phyloP scores from a whole-genome alignment of 2,113 vertebrate species.

The Synchiropus splendidus region DNA sequence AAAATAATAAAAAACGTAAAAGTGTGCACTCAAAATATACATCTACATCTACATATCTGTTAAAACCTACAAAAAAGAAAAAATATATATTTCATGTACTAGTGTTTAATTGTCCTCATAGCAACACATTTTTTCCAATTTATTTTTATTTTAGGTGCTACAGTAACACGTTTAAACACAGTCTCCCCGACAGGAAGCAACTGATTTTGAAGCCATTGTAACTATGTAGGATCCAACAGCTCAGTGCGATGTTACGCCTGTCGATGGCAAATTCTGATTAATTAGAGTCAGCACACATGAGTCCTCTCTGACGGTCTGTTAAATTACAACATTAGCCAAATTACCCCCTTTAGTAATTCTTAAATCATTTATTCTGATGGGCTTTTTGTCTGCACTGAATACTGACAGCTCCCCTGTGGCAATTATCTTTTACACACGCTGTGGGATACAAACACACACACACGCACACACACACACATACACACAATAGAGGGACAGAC shows the following conservation, averaged over 20 bases:
- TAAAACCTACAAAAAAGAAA: too few relatives aligned
- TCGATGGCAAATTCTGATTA: constrained; percentile 54
- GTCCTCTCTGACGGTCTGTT: constrained; percentile 67
- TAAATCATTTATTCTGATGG: constrained; percentile 51
- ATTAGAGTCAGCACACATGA: constrained; percentile 47
- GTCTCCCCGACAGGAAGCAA: too few relatives aligned
- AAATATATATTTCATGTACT: too few relatives aligned
- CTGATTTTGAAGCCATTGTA: too few relatives aligned
- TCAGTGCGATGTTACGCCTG: constrained; percentile 4
- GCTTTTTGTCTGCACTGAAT: constrained; percentile 19
- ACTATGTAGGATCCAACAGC: constrained; percentile 10
- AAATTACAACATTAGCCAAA: constrained; percentile 69
- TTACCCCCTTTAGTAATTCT: constrained; percentile 56
- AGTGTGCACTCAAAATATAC: too few relatives aligned
- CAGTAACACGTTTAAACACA: too few relatives aligned
- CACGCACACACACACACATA: constrained; percentile 15
- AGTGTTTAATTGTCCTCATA: too few relatives aligned
- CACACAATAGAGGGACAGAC: constrained; percentile 1
- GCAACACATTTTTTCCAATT: too few relatives aligned
- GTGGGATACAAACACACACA: constrained; percentile 8
- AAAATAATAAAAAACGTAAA: too few relatives aligned
- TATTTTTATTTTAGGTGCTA: too few relatives aligned
- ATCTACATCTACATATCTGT: too few relatives aligned
- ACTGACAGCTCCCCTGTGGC: constrained; percentile 39
- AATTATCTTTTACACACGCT: constrained; percentile 10